Evolutionary conservation across 1,140 invertebrate species (phyloP).

Genomic region (Potamilus streckersoni): DNA sequence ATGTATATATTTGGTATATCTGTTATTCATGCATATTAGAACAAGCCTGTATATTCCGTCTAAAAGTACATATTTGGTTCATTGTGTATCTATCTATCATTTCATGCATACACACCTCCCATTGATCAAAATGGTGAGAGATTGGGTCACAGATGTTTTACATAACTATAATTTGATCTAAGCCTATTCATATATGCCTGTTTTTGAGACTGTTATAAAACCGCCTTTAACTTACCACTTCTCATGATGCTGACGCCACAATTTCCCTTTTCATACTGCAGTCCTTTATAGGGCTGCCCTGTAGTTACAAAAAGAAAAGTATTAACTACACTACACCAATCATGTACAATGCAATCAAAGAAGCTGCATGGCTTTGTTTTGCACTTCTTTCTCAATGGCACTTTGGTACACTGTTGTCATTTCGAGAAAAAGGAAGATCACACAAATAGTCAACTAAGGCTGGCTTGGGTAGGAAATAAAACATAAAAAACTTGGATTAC

Average conservation of each 20-base stretch:
- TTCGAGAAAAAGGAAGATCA: too few relatives aligned
- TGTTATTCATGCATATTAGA: background rate
- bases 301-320: too few relatives aligned
- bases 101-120: background rate
- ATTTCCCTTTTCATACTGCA: slow-evolving; percentile 94
- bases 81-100: background rate
- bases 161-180: background rate
- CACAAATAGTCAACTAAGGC: too few relatives aligned
- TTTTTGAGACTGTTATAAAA: background rate
- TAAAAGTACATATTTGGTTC: background rate
- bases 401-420: too few relatives aligned
- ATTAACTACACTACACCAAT: too few relatives aligned
- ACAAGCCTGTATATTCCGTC: background rate
- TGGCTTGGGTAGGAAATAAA: too few relatives aligned
- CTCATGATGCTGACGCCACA: slow-evolving; percentile 97
- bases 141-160: background rate
- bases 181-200: too few relatives aligned
- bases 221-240: slow-evolving; percentile 69
- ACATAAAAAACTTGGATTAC: too few relatives aligned
- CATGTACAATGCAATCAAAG: too few relatives aligned
- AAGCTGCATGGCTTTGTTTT: too few relatives aligned
- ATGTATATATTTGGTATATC: background rate
- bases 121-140: background rate
- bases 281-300: slow-evolving; percentile 84
- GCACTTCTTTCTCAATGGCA: too few relatives aligned